These are phyloP conservation scores for Musca vetustissima DNA, from an alignment of 1,140 invertebrate species.

Conservation along the genomic window DNA sequence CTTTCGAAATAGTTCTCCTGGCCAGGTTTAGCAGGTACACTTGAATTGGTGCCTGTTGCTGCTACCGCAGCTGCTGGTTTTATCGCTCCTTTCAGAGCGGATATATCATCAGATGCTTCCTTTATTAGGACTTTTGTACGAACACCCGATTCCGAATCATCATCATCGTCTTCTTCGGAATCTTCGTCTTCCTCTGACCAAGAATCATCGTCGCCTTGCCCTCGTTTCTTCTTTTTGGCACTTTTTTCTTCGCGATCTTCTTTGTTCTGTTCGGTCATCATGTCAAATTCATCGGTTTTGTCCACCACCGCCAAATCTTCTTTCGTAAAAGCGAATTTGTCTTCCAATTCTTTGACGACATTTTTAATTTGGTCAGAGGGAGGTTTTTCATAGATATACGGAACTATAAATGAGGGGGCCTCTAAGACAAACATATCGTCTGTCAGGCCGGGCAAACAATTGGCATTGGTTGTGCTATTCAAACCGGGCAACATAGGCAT, in stretches of 20 bases:
- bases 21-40: slow-evolving; percentile 35
- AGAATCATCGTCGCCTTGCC: slow-evolving; percentile 41
- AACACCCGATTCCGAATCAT: slow-evolving; percentile 58
- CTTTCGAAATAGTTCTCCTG: slow-evolving; percentile 74
- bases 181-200: slow-evolving; percentile 57
- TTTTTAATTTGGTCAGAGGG: slow-evolving; percentile 76
- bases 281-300: slow-evolving; percentile 53
- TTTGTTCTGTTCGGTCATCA: slow-evolving; percentile 52
- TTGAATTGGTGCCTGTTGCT: slow-evolving; percentile 32
- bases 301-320: slow-evolving; percentile 56
- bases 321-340: slow-evolving; percentile 63
- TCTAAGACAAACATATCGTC: slow-evolving; percentile 90
- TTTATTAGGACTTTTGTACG: slow-evolving; percentile 61
- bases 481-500: slow-evolving; percentile 16
- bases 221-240: slow-evolving; percentile 54
- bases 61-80: slow-evolving; percentile 51
- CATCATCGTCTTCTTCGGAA: slow-evolving; percentile 60
- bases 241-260: slow-evolving; percentile 49
- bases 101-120: slow-evolving; percentile 59
- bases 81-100: slow-evolving; percentile 58
- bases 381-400: slow-evolving; percentile 89
- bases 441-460: slow-evolving; percentile 74
- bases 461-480: slow-evolving; percentile 54
- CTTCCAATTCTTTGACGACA: slow-evolving; percentile 69
- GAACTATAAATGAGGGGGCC: slow-evolving; percentile 88